Base-by-base conservation (phyloP, 2,888 invertebrate species). In the Toxonevra muliebris region DNA sequence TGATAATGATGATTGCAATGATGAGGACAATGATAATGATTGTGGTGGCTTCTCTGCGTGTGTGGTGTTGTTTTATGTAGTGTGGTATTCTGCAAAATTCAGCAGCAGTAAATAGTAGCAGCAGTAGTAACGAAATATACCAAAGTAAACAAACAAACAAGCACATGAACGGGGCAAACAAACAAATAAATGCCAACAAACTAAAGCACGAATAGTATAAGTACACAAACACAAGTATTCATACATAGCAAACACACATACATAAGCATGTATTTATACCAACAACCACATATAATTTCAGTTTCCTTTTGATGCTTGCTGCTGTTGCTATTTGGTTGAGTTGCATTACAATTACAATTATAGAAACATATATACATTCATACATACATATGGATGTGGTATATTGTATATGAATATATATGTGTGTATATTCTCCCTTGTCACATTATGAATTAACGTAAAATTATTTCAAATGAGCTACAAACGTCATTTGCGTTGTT, bases 11-110 rank as follows among this genome's bases (percentile, higher is more conserved):
- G 62, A 66, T 68, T 59, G 66, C 53, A 50, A 61, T 65, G 65
- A 48, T 45, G 50, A 69, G 61, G 61, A 63, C 55, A 59, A 69
- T 59, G 52, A 59, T 58, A 50, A 68, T 68, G 53, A 58, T 59
- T 55, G 65, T 52, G 57, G 7, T 60, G 63, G 60, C 50, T 50
- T 48, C 65, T 13, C 40, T 13, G 42, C 15, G 8, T 17, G 48
- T 48, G 48, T 43, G 60, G 48, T 19, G 17, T n/a, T 13, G 12
- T 41, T 10, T 9, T 15, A 41, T n/a, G n/a, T 48, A 19, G 10
- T 19, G 15, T 48, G 42, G 45, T n/a, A 11, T 43, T 59, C 19
- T 42, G 19, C 60, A 13, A 48, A 20, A 17, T 13, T 45, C 42
- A n/a, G 12, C 43, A 48, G 15, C n/a, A n/a, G n/a, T 12, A 11